Evolutionary conservation across 2,113 vertebrate species (phyloP), one percentile per base, ranked within the genome.

Genomic region (Mus musculus): DNA sequence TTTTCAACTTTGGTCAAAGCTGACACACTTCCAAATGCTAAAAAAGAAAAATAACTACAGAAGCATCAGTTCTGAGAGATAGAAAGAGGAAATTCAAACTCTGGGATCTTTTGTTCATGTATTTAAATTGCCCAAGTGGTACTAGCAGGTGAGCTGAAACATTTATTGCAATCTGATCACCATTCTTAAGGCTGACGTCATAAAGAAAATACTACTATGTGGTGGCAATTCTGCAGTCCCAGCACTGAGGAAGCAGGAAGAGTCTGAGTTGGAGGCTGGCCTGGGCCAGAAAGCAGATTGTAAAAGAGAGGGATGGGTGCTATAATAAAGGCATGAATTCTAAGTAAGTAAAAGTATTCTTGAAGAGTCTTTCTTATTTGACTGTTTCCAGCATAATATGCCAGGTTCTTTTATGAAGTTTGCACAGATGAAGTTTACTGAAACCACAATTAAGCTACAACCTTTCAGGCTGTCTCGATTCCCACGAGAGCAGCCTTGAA

Each of bases 1-100:
- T 69, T 95, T 75, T 84, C 72, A 84, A 88, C 82, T 89, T 93
- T 86, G n/a, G 80, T 72, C 42, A 82, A 95, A 90, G 13, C 14
- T 96, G 59, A 94, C 8, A 77, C 26, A 75, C 49, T 91, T 92
- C 49, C 78, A 94, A 81, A 89, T 84, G 76, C 20, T 67, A 49
- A 39, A 49, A 52, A 97, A 95, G 89, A 95, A 95, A 91, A 95
- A 56, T 33, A 75, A 92, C 63, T 9, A 91, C 54, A 93, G 96
- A 95, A 54, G 85, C 30, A 65, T 73, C 5, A 75, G 24, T 84
- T 97, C 36, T 76, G 28, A 89, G 84, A 96, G 95, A 94, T 78
- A 13, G 75, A 94, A 88, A 28, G 46, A 72, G 28, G 52, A 95
- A 90, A 90, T 81, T 20, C 16, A 92, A 91, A 89, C 46, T 80